Conservation (phyloP, 2,113 vertebrate species). For the Phylloscopus trochilus region DNA sequence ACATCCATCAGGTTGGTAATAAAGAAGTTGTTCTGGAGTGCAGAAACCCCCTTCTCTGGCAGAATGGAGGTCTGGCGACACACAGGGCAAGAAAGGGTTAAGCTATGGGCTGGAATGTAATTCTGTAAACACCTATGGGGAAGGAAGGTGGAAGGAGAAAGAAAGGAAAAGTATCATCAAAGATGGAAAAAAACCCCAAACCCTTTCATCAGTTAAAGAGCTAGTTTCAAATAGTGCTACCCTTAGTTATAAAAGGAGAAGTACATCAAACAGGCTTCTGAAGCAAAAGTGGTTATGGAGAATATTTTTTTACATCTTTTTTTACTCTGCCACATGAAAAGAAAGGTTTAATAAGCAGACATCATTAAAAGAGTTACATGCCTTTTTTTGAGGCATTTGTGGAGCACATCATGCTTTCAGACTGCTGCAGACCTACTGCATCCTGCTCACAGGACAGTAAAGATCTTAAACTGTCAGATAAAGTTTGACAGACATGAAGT, state of each 20-base stretch:
- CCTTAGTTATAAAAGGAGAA: neutral
- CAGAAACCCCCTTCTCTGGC: slow-evolving; percentile 96
- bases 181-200: neutral
- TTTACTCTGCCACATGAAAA: neutral
- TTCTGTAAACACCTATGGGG: slow-evolving; percentile 91
- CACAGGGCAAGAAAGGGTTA: slow-evolving; percentile 94
- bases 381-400: neutral
- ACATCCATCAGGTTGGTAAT: slow-evolving; percentile 99
- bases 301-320: neutral
- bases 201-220: neutral
- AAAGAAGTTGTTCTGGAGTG: slow-evolving; percentile 98
- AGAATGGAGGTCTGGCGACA: slow-evolving; percentile 97
- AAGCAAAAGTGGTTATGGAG: neutral
- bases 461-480: neutral
- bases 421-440: neutral
- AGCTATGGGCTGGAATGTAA: slow-evolving; percentile 94
- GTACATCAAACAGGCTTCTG: neutral
- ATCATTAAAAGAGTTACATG: neutral
- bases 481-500: neutral
- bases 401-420: neutral
- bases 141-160: neutral
- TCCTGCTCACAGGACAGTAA: neutral
- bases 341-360: neutral
- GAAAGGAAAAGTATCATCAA: neutral
- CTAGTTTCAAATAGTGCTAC: neutral